phyloP scores from a whole-genome alignment of 2,888 invertebrate genomes.

The Drosophila limbata region DNA sequence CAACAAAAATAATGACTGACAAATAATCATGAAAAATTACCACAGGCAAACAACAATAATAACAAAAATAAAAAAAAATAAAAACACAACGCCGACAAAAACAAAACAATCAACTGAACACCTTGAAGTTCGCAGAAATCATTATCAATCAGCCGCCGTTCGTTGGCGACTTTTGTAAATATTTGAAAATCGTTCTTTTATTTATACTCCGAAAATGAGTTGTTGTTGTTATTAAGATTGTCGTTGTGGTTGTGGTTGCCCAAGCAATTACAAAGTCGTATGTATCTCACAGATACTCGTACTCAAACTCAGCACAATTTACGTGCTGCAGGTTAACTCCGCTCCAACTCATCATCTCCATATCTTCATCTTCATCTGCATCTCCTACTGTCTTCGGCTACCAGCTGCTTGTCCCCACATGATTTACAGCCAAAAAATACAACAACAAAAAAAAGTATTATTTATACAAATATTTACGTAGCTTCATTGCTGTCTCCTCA shows the following conservation, averaged over 20 bases:
- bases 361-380: slow-evolving; percentile 54
- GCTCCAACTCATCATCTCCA: slow-evolving; percentile 14
- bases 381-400: slow-evolving; percentile 19
- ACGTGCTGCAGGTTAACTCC: slow-evolving; percentile 39
- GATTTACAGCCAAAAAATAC: slow-evolving; percentile 43
- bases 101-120: slow-evolving; percentile 56
- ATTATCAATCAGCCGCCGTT: slow-evolving; percentile 53
- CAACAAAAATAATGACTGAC: slow-evolving; percentile 59
- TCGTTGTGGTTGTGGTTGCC: slow-evolving; percentile 10
- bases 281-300: slow-evolving; percentile 40
- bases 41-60: slow-evolving; percentile 51
- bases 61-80: slow-evolving; percentile 27
- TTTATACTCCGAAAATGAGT: slow-evolving; percentile 17
- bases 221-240: slow-evolving; percentile 19
- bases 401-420: slow-evolving; percentile 13
- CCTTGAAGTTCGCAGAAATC: slow-evolving; percentile 67
- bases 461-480: slow-evolving; percentile 49
- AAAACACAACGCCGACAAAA: slow-evolving; percentile 38
- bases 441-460: background rate
- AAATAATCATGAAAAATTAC: slow-evolving; percentile 70
- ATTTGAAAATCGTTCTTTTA: slow-evolving; percentile 41
- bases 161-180: slow-evolving; percentile 36
- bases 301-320: slow-evolving; percentile 5
- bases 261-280: slow-evolving; percentile 39
- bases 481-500: slow-evolving; percentile 36